These are phyloP conservation scores for Junco hyemalis DNA, from an alignment of 2,113 vertebrate species.

Conservation along the genomic window DNA sequence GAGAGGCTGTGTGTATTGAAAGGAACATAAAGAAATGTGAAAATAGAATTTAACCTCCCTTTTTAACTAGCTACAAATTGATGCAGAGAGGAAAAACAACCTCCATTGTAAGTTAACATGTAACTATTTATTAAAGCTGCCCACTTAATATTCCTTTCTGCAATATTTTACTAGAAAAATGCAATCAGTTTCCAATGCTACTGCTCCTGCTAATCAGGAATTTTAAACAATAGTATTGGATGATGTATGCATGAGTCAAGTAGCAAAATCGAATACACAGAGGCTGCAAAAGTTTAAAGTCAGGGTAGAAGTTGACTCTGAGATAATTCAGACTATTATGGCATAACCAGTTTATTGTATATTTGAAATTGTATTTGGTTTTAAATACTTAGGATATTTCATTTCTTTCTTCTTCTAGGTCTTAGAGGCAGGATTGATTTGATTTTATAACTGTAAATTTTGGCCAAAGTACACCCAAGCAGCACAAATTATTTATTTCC, in stretches of 20 bases:
- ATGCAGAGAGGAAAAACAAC: neutral
- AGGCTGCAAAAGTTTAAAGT: neutral
- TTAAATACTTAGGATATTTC: neutral
- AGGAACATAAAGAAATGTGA: neutral
- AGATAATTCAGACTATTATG: neutral
- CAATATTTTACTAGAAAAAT: neutral
- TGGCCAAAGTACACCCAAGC: neutral
- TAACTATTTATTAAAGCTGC: neutral
- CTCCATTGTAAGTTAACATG: neutral
- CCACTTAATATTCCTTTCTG: neutral
- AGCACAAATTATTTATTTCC: neutral
- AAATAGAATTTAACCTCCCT: neutral
- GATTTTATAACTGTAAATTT: slow-evolving; percentile 9
- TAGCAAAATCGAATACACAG: neutral
- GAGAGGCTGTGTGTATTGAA: neutral
- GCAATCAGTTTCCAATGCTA: neutral
- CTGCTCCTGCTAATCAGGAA: neutral
- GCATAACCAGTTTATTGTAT: neutral
- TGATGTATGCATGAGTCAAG: neutral
- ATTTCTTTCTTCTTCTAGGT: neutral
- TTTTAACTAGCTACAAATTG: neutral
- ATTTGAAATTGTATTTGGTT: neutral
- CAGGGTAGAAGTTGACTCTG: neutral
- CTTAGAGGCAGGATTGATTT: neutral
- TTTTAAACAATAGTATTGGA: neutral